Evolutionary conservation across 2,888 invertebrate genomes (phyloP).

Genomic region (Deilephila porcellus): DNA sequence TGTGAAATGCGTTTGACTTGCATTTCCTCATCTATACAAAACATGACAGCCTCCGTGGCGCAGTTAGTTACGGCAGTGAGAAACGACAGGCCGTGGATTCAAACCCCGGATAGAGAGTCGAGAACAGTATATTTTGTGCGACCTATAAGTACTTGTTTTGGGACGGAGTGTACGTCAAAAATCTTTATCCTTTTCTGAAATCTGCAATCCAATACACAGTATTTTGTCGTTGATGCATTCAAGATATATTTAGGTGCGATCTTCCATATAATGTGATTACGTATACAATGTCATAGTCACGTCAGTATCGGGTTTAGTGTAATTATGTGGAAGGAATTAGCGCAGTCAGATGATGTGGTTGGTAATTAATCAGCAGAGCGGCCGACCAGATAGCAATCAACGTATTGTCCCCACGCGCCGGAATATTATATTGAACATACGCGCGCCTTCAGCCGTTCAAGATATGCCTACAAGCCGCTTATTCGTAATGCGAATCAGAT

Average conservation of each 20-base stretch:
- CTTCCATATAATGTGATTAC: not conserved
- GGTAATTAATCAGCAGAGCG: conserved; percentile 15
- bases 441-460: not conserved
- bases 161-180: too few relatives aligned
- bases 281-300: not conserved
- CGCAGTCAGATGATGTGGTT: conserved; percentile 1
- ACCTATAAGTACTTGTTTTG: too few relatives aligned
- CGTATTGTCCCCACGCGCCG: not conserved
- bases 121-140: too few relatives aligned
- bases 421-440: conserved; percentile 13
- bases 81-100: too few relatives aligned
- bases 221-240: too few relatives aligned
- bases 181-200: too few relatives aligned
- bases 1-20: too few relatives aligned
- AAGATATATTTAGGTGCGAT: not conserved
- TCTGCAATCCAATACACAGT: too few relatives aligned
- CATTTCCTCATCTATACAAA: too few relatives aligned
- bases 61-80: too few relatives aligned
- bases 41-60: too few relatives aligned
- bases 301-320: conserved; percentile 2
- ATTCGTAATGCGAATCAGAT: not conserved
- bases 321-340: conserved; percentile 20
- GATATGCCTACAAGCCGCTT: not conserved
- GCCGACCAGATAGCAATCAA: conserved; percentile 15
- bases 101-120: too few relatives aligned